Base-by-base conservation (phyloP, 1,140 invertebrate genomes). In the Planococcus citri region DNA sequence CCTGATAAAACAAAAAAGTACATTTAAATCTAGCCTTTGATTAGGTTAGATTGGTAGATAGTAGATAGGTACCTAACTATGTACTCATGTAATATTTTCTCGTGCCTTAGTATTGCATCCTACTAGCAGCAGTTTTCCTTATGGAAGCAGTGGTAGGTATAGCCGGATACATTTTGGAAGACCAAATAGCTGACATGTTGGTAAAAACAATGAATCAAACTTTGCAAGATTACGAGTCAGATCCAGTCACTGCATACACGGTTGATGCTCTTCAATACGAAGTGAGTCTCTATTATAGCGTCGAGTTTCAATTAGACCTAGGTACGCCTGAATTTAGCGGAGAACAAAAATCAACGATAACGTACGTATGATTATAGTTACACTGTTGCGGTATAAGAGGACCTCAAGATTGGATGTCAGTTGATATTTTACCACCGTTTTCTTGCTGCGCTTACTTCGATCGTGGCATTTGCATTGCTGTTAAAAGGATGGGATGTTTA, bases 71-170 rank as follows among this genome's bases (percentile, higher is more conserved):
- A n/a, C n/a, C n/a, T n/a, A n/a, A n/a, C n/a, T n/a, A n/a, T n/a
- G n/a, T n/a, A n/a, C n/a, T n/a, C n/a, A n/a, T n/a, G n/a, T n/a
- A n/a, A n/a, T n/a, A n/a, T n/a, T n/a, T n/a, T n/a, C n/a, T n/a
- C n/a, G n/a, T n/a, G n/a, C n/a, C 83, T 69, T 78, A 92, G 88
- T 96, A 94, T 80, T 88, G 89, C 12, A 85, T 90, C 41, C 80
- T 94, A 60, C 78, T 95, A 72, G 78, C 87, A 14, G 76, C 92
- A 20, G 89, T 95, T 70, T 92, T 95, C 77, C 82, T 90, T 1
- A 78, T 92, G 69, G 92, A 95, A 80, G 77, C 95, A 68, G 87
- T 87, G 1, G 87, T 87, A 70, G 92, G 90, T 70, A 88, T 95
- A 75, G 86, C 89, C 8, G 91, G 10, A 25, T 64, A 64, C 22